These are phyloP conservation scores for Sialis fuliginosa DNA, from an alignment of 2,888 invertebrate species.

Conservation along the genomic window DNA sequence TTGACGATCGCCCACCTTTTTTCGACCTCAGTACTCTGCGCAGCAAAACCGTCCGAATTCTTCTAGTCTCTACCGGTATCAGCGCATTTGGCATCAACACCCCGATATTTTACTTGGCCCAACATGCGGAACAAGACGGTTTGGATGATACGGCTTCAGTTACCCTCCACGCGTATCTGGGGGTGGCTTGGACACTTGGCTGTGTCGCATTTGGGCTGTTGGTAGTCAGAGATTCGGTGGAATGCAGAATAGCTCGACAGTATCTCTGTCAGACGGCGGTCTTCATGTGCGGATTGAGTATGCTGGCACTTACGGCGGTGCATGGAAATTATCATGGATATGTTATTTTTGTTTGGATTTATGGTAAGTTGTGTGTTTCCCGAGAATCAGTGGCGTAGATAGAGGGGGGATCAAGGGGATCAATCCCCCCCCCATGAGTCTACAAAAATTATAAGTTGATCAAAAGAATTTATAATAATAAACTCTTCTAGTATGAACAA, in stretches of 20 bases:
- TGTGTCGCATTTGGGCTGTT: slow-evolving; percentile 65
- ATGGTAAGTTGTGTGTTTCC: slow-evolving; percentile 31
- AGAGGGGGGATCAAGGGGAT: too few species aligned
- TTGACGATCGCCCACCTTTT: slow-evolving; percentile 65
- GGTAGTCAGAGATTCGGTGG: slow-evolving; percentile 65
- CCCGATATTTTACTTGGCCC: slow-evolving; percentile 67
- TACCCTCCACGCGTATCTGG: slow-evolving; percentile 53
- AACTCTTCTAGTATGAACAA: too few species aligned
- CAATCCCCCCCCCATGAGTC: too few species aligned
- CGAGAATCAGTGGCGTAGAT: too few species aligned
- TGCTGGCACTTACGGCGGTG: slow-evolving; percentile 58
- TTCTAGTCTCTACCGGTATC: slow-evolving; percentile 63
- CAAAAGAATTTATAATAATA: too few species aligned
- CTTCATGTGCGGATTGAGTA: slow-evolving; percentile 59
- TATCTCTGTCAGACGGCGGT: slow-evolving; percentile 69
- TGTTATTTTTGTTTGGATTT: slow-evolving; percentile 66
- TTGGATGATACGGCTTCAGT: slow-evolving; percentile 25
- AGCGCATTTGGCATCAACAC: slow-evolving; percentile 71
- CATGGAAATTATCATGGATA: slow-evolving; percentile 61
- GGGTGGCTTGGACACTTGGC: slow-evolving; percentile 68
- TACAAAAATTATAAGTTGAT: too few species aligned
- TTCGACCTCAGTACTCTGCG: slow-evolving; percentile 72
- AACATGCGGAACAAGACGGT: slow-evolving; percentile 63
- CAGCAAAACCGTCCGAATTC: slow-evolving; percentile 68
- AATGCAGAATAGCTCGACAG: slow-evolving; percentile 71